Evolutionary conservation across 2,797 vertebrate genomes (phyloP).

Genomic region (Coranthus polyacanthus): DNA sequence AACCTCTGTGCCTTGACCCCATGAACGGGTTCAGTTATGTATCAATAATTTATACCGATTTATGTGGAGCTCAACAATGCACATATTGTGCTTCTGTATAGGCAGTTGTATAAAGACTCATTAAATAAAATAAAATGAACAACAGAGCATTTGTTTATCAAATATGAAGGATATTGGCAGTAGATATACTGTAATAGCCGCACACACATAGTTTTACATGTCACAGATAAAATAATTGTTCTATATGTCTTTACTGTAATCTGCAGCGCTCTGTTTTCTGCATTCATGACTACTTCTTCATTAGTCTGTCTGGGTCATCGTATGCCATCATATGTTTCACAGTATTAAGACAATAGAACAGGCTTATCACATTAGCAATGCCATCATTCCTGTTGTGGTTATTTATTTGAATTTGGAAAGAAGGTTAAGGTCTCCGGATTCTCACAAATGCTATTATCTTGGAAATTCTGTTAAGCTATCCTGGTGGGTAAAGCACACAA

Average conservation of each 20-base stretch:
- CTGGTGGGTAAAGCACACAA: conserved; percentile 41
- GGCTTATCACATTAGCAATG: conserved; percentile 59
- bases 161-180: no score
- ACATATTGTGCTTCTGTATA: background rate
- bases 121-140: no score
- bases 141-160: no score
- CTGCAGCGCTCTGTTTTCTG: no score
- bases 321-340: conserved; percentile 30
- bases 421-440: conserved; percentile 55
- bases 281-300: no score
- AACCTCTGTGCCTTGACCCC: conserved; percentile 12
- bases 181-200: no score
- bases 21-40: conserved; percentile 4
- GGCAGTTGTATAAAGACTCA: conserved; percentile 7
- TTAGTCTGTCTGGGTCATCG: conserved; percentile 48
- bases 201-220: no score
- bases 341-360: conserved; percentile 32
- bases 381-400: conserved; percentile 52
- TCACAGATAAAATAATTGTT: no score
- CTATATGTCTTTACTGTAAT: no score
- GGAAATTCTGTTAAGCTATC: conserved; percentile 56
- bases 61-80: conserved; percentile 20
- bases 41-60: conserved; percentile 45
- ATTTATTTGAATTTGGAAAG: conserved; percentile 58
- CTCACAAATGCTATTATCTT: conserved; percentile 63